Base-by-base conservation (phyloP, 2,797 vertebrate genomes). In the Galago senegalensis region DNA sequence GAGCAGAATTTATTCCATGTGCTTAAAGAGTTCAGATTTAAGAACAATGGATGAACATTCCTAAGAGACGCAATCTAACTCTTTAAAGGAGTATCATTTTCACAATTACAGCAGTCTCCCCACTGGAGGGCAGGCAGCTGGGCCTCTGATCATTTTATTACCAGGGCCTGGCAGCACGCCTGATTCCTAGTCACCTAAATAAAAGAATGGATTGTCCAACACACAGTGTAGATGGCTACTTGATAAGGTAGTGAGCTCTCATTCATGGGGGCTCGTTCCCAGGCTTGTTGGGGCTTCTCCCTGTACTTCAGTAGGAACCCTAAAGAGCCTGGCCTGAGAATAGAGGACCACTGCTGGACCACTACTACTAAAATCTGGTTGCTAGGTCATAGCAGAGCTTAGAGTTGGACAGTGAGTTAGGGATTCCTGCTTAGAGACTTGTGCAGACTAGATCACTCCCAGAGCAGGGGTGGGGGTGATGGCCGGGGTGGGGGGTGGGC, bases 321-420 rank as follows among this genome's bases (percentile, higher is more conserved):
- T 63, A 14, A 61, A 84, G 65, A 69, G 18, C 2, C 5, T 80
- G n/a, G 8, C 34, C 31, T 9, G 46, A 82, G 70, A 63, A 40
- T 40, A 40, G 40, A 40, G 40, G 40, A 40, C 40, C 40, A 40
- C 40, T 40, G 40, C 17, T 58, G 87, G 58, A 34, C 61, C 34
- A 86, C 31, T 85, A 53, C 34, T 77, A 5, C 21, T n/a, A 77
- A 87, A 83, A n/a, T 9, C 63, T 56, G 31, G 46, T 61, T 69
- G 10, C 75, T 20, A 40, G 34, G 65, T 69, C 25, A 76, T n/a
- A 80, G 31, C 17, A 3, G 21, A 61, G 17, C 37, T 76, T 61
- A 69, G 69, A 87, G 67, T 21, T 61, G 89, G 67, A 83, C 89
- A 92, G 25, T 61, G 91, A 93, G 65, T 75, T 70, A 7, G 63